Evolutionary conservation across 2,888 invertebrate species (phyloP).

Genomic region (Lycocerus yunnanus): DNA sequence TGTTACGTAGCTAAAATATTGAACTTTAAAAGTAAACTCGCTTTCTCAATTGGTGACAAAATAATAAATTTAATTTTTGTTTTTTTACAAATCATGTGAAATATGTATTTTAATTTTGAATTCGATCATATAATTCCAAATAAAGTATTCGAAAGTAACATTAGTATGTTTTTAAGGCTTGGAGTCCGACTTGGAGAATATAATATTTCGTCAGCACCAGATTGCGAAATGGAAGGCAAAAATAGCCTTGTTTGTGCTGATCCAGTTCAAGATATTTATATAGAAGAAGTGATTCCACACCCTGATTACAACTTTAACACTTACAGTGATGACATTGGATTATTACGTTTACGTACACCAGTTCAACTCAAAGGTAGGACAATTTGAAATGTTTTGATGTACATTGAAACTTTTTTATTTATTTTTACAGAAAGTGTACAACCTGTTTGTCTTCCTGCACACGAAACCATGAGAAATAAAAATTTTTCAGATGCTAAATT

Average conservation of each 20-base stretch:
- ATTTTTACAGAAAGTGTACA: conserved; percentile 48
- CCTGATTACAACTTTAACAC: conserved; percentile 57
- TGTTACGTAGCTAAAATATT: no score
- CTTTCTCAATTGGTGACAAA: no score
- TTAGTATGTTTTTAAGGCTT: conserved; percentile 53
- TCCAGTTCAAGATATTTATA: conserved; percentile 57
- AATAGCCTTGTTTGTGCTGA: conserved; percentile 49
- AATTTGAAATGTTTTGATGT: background rate
- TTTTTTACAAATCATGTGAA: no score
- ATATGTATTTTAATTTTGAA: no score
- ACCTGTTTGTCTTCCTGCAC: conserved; percentile 57
- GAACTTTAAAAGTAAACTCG: no score
- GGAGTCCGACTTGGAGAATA: conserved; percentile 69
- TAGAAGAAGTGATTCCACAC: conserved; percentile 59
- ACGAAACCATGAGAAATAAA: conserved; percentile 44
- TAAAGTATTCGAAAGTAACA: no score
- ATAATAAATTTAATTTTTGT: no score
- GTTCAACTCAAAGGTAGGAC: conserved; percentile 51
- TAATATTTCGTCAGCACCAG: conserved; percentile 54
- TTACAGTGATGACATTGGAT: conserved; percentile 63
- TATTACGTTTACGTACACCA: conserved; percentile 56
- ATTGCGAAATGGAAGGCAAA: conserved; percentile 51
- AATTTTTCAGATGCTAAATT: conserved; percentile 58
- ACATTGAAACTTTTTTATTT: background rate
- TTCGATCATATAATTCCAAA: no score